Conservation (phyloP, 2,888 invertebrate genomes). For the Meteorus cinctellus region DNA sequence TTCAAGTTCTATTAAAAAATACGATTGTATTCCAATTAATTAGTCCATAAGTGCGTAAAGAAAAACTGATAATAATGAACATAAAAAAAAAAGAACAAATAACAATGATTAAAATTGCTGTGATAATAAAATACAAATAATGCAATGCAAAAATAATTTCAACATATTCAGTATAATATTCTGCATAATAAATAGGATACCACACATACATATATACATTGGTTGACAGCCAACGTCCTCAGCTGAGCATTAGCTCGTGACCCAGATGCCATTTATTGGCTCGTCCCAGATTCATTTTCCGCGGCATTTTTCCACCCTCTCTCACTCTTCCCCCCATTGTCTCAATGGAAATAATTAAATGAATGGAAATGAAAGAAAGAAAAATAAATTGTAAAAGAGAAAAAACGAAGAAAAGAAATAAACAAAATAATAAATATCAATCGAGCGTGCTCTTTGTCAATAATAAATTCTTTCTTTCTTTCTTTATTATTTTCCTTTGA, state of each 20-base stretch:
- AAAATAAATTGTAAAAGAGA: neutral
- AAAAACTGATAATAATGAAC: neutral
- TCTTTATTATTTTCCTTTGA: neutral
- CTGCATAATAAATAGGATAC: slow-evolving; percentile 22
- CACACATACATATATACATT: slow-evolving; percentile 26
- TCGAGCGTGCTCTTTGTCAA: neutral
- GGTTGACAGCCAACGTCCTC: slow-evolving; percentile 34
- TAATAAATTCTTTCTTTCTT: neutral
- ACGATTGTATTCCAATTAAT: no score
- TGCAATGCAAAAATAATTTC: slow-evolving; percentile 6
- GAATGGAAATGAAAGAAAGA: neutral
- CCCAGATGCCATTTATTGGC: slow-evolving; percentile 65
- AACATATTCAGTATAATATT: slow-evolving; percentile 5
- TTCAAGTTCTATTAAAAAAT: no score
- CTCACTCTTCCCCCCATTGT: slow-evolving; percentile 18
- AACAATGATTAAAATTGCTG: neutral
- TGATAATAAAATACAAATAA: neutral
- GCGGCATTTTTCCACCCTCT: slow-evolving; percentile 44
- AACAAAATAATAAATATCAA: neutral
- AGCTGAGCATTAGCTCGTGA: slow-evolving; percentile 58
- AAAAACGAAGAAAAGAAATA: neutral
- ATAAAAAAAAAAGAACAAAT: neutral
- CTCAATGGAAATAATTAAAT: neutral
- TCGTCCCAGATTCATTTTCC: slow-evolving; percentile 67
- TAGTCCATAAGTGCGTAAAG: no score